A percentile compares a stretch with the other conserved stretches of the same genome.
Conservation (phyloP, 2,888 invertebrate genomes). For the Mimas tiliae region DNA sequence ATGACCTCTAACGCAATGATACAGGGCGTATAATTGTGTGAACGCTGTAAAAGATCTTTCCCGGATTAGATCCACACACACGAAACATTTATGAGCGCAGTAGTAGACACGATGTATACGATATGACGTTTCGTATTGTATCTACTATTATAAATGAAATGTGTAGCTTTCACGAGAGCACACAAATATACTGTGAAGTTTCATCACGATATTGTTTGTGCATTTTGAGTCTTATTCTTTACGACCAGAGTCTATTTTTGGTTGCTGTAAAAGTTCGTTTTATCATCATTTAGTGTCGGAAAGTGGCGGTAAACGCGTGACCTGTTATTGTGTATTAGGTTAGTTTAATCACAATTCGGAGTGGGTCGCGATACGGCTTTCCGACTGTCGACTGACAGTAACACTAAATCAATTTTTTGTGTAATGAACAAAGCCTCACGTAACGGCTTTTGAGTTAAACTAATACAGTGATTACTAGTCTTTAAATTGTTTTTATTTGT, state of each 20-base stretch:
- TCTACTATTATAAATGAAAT: conserved; percentile 81
- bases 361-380: conserved; percentile 81
- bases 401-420: conserved; percentile 63
- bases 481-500: conserved; percentile 8
- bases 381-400: conserved; percentile 66
- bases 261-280: neutral
- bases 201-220: conserved; percentile 36
- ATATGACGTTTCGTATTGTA: conserved; percentile 80
- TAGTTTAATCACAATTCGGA: conserved; percentile 84
- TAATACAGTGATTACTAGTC: conserved; percentile 1
- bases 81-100: conserved; percentile 71
- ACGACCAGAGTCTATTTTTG: conserved; percentile 35
- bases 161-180: conserved; percentile 83
- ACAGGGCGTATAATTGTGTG: conserved; percentile 42
- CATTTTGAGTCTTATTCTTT: conserved; percentile 39
- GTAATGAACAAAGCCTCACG: conserved; percentile 12
- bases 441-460: conserved; percentile 4
- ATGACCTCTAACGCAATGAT: conserved; percentile 29
- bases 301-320: conserved; percentile 75
- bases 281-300: conserved; percentile 50
- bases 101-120: conserved; percentile 77
- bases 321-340: conserved; percentile 84
- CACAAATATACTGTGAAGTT: conserved; percentile 68
- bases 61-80: conserved; percentile 58
- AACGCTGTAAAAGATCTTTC: conserved; percentile 26